A percentile compares a stretch with the other conserved stretches of the same genome.
These are phyloP conservation scores for Donacobius atricapilla DNA, from an alignment of 2,113 vertebrate species.

Conservation along the genomic window DNA sequence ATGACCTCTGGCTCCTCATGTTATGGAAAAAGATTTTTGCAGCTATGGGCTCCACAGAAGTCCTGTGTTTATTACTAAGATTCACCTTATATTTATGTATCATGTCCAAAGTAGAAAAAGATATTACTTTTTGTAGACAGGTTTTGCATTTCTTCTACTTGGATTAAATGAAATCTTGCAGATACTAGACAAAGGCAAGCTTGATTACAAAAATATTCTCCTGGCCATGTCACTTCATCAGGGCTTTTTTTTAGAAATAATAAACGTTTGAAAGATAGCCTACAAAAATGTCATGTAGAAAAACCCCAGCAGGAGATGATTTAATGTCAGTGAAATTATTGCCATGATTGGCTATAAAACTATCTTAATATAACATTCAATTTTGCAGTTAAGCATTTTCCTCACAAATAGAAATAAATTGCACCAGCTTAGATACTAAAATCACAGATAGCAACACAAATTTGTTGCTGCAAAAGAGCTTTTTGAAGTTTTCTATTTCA, in stretches of 20 bases:
- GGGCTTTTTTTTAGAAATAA: background rate
- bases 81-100: background rate
- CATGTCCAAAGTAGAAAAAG: background rate
- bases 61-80: background rate
- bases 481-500: background rate
- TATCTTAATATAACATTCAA: background rate
- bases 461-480: background rate
- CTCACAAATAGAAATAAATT: conserved; percentile 5
- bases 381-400: conserved; percentile 25
- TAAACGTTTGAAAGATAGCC: conserved; percentile 1
- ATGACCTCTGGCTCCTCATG: background rate
- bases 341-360: background rate
- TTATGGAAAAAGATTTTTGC: background rate
- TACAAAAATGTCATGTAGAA: background rate
- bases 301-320: background rate
- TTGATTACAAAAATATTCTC: conserved; percentile 5
- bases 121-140: background rate
- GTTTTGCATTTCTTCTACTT: background rate
- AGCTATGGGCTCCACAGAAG: background rate
- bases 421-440: background rate
- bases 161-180: background rate
- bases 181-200: background rate
- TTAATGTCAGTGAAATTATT: conserved; percentile 22
- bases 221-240: background rate
- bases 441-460: background rate